These are phyloP conservation scores for Hemibagrus guttatus DNA, from an alignment of 2,797 vertebrate genomes.

Conservation along the genomic window DNA sequence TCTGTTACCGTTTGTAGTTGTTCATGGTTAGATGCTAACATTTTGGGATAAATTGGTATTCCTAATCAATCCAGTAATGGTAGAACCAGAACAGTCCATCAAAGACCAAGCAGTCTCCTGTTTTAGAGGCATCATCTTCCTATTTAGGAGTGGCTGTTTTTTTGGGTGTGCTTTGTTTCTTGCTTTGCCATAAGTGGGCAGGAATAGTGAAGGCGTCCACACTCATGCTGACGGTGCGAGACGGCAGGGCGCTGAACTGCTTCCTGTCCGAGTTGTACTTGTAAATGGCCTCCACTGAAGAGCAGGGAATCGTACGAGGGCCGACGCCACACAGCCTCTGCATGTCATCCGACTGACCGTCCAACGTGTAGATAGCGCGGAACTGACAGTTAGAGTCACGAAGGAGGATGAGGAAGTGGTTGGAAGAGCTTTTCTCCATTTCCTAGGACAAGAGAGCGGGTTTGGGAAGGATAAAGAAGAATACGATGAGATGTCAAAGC, in stretches of 20 bases:
- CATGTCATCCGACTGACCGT: constrained; percentile 81
- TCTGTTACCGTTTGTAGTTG: background rate
- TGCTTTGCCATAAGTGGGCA: constrained; percentile 83
- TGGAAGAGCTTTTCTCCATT: constrained; percentile 87
- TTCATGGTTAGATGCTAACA: background rate
- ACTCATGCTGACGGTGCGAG: constrained; percentile 88
- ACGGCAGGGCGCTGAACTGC: constrained; percentile 88
- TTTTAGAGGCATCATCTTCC: constrained; percentile 28
- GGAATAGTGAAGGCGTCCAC: constrained; percentile 92
- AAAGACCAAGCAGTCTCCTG: no score
- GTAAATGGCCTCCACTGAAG: constrained; percentile 86
- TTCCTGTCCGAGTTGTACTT: constrained; percentile 94
- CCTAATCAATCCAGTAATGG: background rate
- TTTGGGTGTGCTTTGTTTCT: constrained; percentile 79
- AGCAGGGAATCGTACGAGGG: constrained; percentile 74
- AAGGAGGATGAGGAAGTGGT: constrained; percentile 92
- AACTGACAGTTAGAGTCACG: constrained; percentile 90
- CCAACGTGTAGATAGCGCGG: constrained; percentile 84
- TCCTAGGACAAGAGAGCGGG: constrained; percentile 69
- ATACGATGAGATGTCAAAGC: no score
- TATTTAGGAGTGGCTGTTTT: constrained; percentile 72
- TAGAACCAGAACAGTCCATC: background rate
- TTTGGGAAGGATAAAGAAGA: background rate
- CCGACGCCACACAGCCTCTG: constrained; percentile 81
- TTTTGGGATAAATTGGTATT: background rate